A percentile compares a stretch with the other conserved stretches of the same genome.
phyloP scores from a whole-genome alignment of 2,113 vertebrate genomes.

The Melanostigma gelatinosum region DNA sequence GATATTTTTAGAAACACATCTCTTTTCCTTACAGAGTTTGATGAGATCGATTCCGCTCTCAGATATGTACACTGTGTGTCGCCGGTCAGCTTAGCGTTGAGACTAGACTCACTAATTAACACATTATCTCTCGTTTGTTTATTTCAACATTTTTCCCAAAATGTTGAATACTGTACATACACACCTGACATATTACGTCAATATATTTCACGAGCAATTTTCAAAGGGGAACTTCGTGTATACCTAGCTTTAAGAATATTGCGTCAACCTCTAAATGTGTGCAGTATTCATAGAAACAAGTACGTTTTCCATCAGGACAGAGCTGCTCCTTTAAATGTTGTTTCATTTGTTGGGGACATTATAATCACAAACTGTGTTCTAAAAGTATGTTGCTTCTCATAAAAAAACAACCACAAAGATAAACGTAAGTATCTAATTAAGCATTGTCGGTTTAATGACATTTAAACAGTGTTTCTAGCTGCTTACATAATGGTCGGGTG shows the following conservation, averaged over 20 bases:
- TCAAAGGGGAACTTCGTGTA: background rate
- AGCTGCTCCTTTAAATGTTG: background rate
- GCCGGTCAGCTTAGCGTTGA: background rate
- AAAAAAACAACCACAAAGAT: background rate
- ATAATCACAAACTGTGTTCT: background rate
- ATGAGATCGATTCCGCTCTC: too few species aligned
- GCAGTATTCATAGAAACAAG: background rate
- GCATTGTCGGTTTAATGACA: background rate
- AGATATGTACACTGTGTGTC: too few species aligned
- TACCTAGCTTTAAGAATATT: background rate
- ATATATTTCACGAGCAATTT: background rate
- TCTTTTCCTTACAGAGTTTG: too few species aligned
- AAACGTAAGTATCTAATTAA: background rate
- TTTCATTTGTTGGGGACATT: background rate
- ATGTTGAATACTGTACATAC: background rate
- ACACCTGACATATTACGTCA: too few species aligned
- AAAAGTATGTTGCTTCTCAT: background rate
- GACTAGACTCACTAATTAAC: too few species aligned
- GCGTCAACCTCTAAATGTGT: background rate
- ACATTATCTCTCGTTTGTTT: too few species aligned
- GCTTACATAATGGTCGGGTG: slow-evolving; percentile 30
- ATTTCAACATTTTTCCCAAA: background rate
- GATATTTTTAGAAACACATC: too few species aligned
- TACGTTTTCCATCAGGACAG: background rate
- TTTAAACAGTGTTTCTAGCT: background rate